phyloP scores from a whole-genome alignment of 2,113 vertebrate genomes.

The Pygoscelis adeliae region DNA sequence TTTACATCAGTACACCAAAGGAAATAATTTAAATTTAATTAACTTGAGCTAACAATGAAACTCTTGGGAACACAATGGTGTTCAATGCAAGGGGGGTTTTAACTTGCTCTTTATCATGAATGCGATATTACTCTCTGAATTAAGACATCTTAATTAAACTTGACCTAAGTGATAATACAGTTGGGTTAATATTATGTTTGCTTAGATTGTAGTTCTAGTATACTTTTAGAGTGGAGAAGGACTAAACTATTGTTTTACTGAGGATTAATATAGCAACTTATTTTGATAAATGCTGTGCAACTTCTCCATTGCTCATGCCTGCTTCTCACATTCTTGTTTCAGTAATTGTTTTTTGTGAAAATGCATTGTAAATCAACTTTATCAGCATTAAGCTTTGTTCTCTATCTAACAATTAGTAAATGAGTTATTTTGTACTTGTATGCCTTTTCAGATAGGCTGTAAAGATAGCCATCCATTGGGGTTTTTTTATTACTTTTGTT shows the following conservation, averaged over 20 bases:
- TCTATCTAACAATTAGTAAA: neutral
- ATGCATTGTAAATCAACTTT: neutral
- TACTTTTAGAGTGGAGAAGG: neutral
- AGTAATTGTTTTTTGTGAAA: neutral
- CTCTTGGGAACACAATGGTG: neutral
- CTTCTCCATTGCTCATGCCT: neutral
- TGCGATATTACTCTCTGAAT: neutral
- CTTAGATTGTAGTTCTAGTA: neutral
- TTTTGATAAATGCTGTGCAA: neutral
- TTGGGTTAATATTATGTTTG: neutral
- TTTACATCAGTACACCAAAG: neutral
- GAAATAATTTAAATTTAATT: conserved; percentile 28
- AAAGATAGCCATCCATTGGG: neutral
- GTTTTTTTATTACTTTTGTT: neutral
- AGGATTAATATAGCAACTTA: neutral
- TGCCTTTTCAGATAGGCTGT: neutral
- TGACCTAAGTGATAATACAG: neutral
- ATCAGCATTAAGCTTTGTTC: neutral
- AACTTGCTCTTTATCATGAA: neutral
- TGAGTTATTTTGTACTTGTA: neutral
- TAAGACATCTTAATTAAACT: conserved; percentile 24
- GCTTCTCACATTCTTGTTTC: neutral
- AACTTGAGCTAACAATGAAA: neutral
- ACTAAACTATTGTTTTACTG: neutral
- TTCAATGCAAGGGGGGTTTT: neutral